Evolutionary conservation across 2,888 invertebrate genomes (phyloP), one percentile per base, ranked within the genome.

Genomic region (Bursaphelenchus okinawaensis): DNA sequence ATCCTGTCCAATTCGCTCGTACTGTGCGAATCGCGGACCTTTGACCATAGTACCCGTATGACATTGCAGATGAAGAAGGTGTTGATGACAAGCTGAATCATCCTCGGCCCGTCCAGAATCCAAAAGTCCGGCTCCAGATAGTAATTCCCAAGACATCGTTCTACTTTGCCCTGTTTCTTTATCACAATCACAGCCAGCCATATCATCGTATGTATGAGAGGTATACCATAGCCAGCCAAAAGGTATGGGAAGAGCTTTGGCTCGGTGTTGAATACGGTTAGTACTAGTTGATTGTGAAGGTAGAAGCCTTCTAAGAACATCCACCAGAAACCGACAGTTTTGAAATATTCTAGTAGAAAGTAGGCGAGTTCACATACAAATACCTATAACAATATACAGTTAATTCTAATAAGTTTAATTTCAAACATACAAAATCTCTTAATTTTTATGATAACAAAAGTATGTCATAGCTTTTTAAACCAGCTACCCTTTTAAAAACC

Each of bases 231-330:
- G 19, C 65, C 69, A n/a, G 63, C 52, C 20, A 72, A 8, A 8
- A 71, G 52, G 57, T 68, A 76, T 8, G 60, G 60, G 29, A 50
- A 76, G 81, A 78, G 76, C 84, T 83, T 84, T 0, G 85, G 84
- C 63, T 84, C 83, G 22, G 83, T 80, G 19, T 83, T 83, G 77
- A 87, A 86, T 16, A 87, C 86, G 63, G 88, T 87, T 19, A 92
- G 90, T 1, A 85, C 85, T 51, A 86, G 82, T 50, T 92, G 89
- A 83, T 91, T 88, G 83, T 93, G 90, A 24, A 95, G 85, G 81
- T 91, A 92, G 16, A 92, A 86, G 0, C 93, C 94, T 83, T 95
- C 94, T 61, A 93, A 89, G 78, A 94, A 90, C 92, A 94, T 94
- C 93, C 95, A 95, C 88, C 90, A 89, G 81, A 93, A 94, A 88